Percentiles rank a stretch among this genome's conserved stretches.
These are phyloP conservation scores for Syndactyla subalaris DNA, from an alignment of 2,797 vertebrate species.

Conservation along the genomic window DNA sequence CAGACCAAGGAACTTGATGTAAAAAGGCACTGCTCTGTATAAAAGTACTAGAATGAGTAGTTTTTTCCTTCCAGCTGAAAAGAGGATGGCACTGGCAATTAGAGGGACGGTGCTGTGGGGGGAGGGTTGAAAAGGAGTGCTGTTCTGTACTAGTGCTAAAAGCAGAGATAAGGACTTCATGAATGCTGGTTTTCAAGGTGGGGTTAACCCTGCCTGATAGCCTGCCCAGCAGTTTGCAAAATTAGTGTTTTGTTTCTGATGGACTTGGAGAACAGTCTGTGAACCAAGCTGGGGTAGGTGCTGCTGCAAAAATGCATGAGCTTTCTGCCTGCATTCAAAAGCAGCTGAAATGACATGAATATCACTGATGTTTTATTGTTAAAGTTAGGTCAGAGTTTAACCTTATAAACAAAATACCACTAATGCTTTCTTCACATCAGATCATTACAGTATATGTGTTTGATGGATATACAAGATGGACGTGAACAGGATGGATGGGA, in stretches of 20 bases:
- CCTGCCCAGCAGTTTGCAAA: not conserved
- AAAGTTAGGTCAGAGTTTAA: not conserved
- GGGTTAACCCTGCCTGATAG: not conserved
- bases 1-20: not conserved
- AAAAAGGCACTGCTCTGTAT: not conserved
- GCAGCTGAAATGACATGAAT: not conserved
- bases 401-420: not conserved
- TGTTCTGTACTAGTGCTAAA: not conserved
- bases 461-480: not conserved
- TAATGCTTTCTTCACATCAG: not conserved
- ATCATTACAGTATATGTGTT: not conserved
- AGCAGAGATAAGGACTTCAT: not conserved
- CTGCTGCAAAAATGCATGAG: not conserved
- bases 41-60: not conserved
- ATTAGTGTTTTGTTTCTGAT: not conserved
- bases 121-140: not conserved
- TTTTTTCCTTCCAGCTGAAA: not conserved
- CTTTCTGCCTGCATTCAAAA: not conserved
- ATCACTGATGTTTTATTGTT: not conserved
- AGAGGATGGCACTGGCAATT: not conserved
- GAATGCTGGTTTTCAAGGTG: not conserved
- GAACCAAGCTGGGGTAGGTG: not conserved
- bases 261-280: not conserved
- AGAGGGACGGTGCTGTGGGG: not conserved
- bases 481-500: rapidly evolving